phyloP scores from a whole-genome alignment of 2,113 vertebrate species.

The Pituophis catenifer region DNA sequence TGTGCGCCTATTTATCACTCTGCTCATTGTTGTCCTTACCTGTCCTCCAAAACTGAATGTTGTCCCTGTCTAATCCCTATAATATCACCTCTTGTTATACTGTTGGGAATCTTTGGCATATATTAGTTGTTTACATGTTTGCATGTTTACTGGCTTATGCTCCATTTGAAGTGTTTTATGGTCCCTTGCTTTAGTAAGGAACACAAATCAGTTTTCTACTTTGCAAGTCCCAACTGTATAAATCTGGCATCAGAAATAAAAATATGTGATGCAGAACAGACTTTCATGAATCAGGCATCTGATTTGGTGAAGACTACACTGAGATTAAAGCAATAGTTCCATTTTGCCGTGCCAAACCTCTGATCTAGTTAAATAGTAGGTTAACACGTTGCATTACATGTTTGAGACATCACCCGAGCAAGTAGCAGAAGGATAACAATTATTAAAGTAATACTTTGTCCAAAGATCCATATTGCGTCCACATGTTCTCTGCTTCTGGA shows the following conservation, averaged over 20 bases:
- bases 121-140: neutral
- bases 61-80: neutral
- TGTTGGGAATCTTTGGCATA: neutral
- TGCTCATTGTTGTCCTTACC: neutral
- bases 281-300: neutral
- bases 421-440: neutral
- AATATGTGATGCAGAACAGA: neutral
- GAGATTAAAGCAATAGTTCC: neutral
- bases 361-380: neutral
- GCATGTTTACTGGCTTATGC: neutral
- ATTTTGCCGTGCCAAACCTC: neutral
- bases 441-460: neutral
- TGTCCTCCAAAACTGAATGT: neutral
- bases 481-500: neutral
- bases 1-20: neutral
- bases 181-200: neutral
- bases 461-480: neutral
- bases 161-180: neutral
- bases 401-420: neutral
- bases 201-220: neutral
- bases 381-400: neutral
- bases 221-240: neutral
- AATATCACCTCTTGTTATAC: neutral
- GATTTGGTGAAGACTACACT: neutral
- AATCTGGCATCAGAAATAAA: neutral